Evolutionary conservation across 2,888 invertebrate species (phyloP), one percentile per base, ranked within the genome.

Genomic region (Camptogramma bilineatum): DNA sequence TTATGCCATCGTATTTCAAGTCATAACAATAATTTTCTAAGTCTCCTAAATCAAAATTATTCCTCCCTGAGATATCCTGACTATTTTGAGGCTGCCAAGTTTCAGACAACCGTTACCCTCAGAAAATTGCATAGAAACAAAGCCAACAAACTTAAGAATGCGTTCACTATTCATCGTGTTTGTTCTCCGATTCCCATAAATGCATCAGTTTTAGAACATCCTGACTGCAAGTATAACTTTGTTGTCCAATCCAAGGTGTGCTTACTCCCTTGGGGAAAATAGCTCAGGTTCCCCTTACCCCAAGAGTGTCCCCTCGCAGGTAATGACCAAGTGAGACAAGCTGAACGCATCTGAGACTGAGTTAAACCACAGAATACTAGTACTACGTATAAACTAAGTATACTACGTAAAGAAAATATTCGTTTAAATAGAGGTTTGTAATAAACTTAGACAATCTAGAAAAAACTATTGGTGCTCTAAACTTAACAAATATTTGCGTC

Each of bases 251-350:
- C n/a, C 8, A 34, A 51, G 47, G 34, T 60, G 52, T 73, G 71
- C 70, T 61, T 65, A 66, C 71, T 83, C 89, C 82, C 88, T 74
- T 70, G 85, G 81, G 89, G 70, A 72, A 79, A 76, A 86, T 85
- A 84, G 77, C 79, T 77, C 79, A 75, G 77, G 75, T 79, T 80
- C 80, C 86, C 89, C 84, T 83, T 61, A 48, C 68, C 75, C 77
- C 72, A 74, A 77, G 80, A 53, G 78, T 73, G 74, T 78, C 76
- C 77, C 77, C 78, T 72, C 76, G 68, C 74, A 69, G 75, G 73
- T 75, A 79, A 77, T 77, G 74, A 76, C 74, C 73, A 70, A 72
- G 73, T 78, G 79, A 83, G 77, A 81, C 81, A 74, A 76, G 76
- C 77, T 73, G 74, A 75, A 75, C 78, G 75, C 70, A 74, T 64